Evolutionary conservation across 2,113 vertebrate genomes (phyloP), one percentile per base, ranked within the genome.

Genomic region (Casuarius casuarius): DNA sequence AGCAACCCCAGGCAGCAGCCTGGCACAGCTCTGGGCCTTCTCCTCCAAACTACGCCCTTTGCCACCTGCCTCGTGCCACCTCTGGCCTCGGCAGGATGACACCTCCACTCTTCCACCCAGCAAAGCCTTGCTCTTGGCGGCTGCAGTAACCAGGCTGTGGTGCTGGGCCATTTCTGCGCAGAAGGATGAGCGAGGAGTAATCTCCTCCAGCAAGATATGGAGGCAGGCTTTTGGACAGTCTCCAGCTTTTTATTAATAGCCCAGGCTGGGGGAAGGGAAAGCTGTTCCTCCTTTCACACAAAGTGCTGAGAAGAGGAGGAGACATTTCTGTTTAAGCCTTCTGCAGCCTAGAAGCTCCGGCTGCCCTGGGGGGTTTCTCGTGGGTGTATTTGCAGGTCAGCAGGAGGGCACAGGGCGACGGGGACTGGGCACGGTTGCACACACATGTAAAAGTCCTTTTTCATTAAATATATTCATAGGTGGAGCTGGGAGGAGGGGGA

Each of bases 191-290:
- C 77, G 33, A 4, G 11, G 35, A 93, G 71, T 2, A 17, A 85
- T 81, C 91, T 12, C 7, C 89, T 75, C 78, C 85, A 44, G 74
- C 74, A 40, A 22, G 83, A 67, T n/a, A 48, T 4, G 70, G 74
- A 93, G 85, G 49, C 81, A 93, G 90, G 4, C 1, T 71, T 42
- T 26, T 81, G 91, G 93, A 79, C 29, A 46, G 56, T 22, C 52
- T 33, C 93, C 96, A 92, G 62, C 15, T 2, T 90, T 87, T 90
- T 83, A 92, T 96, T 63, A 87, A 93, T 82, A 92, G 85, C 81
- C 61, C 42, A 10, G 22, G 29, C 88, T 82, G 88, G 82, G 78
- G 82, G 92, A 78, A 82, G 88, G 94, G 74, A 63, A 71, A 63
- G 70, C 71, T 46, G 66, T 16, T 92, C 46, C 63, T 70, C 51